Evolutionary conservation across 2,113 vertebrate genomes (phyloP).

Genomic region (Trinectes maculatus): DNA sequence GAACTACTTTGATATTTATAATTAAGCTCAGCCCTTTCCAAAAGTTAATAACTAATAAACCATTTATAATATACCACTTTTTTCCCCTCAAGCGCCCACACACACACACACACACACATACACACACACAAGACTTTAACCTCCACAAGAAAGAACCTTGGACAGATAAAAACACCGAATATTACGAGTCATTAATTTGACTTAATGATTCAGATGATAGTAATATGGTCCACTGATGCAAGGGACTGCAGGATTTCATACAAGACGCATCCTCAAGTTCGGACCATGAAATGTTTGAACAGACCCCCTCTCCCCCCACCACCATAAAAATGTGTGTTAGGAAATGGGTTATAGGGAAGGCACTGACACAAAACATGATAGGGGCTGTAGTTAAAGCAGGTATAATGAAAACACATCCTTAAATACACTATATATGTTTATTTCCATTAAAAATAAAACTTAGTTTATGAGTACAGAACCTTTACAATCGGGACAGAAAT

Average conservation of each 20-base stretch:
- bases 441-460: no score
- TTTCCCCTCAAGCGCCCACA: conserved; percentile 3
- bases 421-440: no score
- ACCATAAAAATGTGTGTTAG: conserved; percentile 10
- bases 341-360: no score
- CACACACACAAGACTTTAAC: conserved; percentile 47
- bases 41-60: conserved; percentile 72
- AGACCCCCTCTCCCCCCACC: conserved; percentile 3
- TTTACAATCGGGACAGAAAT: not conserved
- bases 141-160: conserved; percentile 70
- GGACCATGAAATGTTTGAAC: conserved; percentile 31
- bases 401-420: no score
- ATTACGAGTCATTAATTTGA: conserved; percentile 73
- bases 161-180: conserved; percentile 59
- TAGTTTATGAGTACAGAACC: not conserved
- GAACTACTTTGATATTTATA: conserved; percentile 63
- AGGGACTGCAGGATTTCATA: conserved; percentile 52
- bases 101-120: conserved; percentile 25
- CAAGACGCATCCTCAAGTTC: conserved; percentile 26
- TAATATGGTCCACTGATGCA: conserved; percentile 47
- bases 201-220: conserved; percentile 74
- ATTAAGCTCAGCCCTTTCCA: conserved; percentile 65
- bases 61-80: conserved; percentile 50
- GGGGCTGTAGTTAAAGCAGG: no score
- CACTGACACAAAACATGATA: no score